Evolutionary conservation across 2,888 invertebrate species (phyloP).

Genomic region (Drosophila kanekoi): DNA sequence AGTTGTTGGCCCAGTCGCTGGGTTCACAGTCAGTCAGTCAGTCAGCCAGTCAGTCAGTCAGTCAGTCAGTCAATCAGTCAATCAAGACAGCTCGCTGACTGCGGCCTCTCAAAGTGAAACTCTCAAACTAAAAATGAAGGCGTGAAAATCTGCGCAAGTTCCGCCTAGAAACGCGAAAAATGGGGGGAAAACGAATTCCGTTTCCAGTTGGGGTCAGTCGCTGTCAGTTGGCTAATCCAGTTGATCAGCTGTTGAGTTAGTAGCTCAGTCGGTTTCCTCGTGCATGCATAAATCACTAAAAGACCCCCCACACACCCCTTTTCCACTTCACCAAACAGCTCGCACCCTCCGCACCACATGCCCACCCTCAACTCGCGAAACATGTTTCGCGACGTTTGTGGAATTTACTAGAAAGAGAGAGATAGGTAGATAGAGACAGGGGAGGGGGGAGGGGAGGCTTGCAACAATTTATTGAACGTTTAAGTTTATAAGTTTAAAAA

Average conservation of each 20-base stretch:
- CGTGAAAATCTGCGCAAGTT: constrained; percentile 30
- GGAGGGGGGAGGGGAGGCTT: not conserved
- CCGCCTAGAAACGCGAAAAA: constrained; percentile 21
- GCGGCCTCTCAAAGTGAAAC: constrained; percentile 36
- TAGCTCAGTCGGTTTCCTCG: constrained; percentile 55
- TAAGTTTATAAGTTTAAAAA: constrained; percentile 72
- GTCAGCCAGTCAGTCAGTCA: constrained; percentile 27
- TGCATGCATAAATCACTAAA: constrained; percentile 61
- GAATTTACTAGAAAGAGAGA: constrained; percentile 45
- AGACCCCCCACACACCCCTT: not conserved
- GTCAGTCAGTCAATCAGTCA: constrained; percentile 30
- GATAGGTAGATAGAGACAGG: too few species aligned
- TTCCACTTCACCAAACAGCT: not conserved
- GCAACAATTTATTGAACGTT: constrained; percentile 69
- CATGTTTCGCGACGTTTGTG: constrained; percentile 58
- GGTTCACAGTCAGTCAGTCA: constrained; percentile 19
- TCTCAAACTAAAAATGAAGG: constrained; percentile 13
- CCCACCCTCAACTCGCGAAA: constrained; percentile 31
- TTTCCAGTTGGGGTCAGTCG: constrained; percentile 10
- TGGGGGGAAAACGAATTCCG: constrained; percentile 2
- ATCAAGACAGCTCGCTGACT: constrained; percentile 2
- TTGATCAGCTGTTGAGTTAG: constrained; percentile 42
- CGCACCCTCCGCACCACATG: too few species aligned
- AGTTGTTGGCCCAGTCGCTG: constrained; percentile 25
- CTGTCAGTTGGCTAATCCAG: constrained; percentile 3